Evolutionary conservation across 2,888 invertebrate genomes (phyloP), one percentile per base, ranked within the genome.

Genomic region (Synanthedon andrenaeformis): DNA sequence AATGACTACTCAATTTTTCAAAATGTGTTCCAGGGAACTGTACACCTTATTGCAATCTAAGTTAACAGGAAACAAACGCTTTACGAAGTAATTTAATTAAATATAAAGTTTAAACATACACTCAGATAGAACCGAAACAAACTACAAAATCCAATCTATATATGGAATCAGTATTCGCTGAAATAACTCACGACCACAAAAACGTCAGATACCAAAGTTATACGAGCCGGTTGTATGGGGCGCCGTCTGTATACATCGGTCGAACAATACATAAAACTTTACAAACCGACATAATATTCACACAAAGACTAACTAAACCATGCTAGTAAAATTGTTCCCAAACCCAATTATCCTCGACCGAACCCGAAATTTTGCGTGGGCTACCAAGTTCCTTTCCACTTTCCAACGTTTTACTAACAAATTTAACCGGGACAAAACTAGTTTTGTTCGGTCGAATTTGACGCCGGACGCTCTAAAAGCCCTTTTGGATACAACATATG

Each of bases 261-360:
- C 14, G 45, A 45, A 45, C 45, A 45, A 45, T 45, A 45, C 45
- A 17, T 23, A 49, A 54, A 54, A 54, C 52, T 54, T 54, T 52
- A 14, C 55, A 66, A 66, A 53, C 51, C 54, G 42, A 49, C 51
- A 17, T 64, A 63, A 45, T 45, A 45, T 45, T n/a, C 54, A 60
- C 62, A 51, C 55, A 63, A 66, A 66, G 64, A 63, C 59, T 60
- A 63, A 65, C 63, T 59, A 51, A 41, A 48, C 52, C 52, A 65
- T 59, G 60, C 63, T 35, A 35, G 35, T 35, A 35, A 72, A 79
- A 79, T 78, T 76, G 77, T 78, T 76, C 61, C 62, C 57, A 66
- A 81, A 80, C 68, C 73, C 74, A 78, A 80, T 79, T 78, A 79
- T 68, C 62, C 64, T 63, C 61, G 66, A 67, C 59, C 60, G 59